Evolutionary conservation across 2,888 invertebrate species (phyloP).

Genomic region (Entomobrya multifasciata): DNA sequence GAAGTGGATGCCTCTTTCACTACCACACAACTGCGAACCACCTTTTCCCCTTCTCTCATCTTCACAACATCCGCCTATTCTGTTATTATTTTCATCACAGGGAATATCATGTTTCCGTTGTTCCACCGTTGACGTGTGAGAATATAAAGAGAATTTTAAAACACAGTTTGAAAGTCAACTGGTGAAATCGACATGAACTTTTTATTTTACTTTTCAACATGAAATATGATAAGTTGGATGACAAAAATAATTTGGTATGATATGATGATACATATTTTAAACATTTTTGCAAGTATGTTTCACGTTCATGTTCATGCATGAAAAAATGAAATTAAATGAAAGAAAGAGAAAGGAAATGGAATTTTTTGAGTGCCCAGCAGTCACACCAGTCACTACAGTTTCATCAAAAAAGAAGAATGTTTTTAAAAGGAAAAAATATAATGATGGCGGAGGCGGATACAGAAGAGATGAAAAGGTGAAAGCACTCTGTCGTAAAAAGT

Average conservation of each 20-base stretch:
- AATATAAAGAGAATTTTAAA: not conserved
- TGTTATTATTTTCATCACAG: not conserved
- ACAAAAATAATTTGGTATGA: too few species aligned
- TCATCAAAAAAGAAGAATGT: not conserved
- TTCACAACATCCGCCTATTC: too few species aligned
- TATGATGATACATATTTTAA: not conserved
- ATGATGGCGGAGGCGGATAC: slow-evolving; percentile 34
- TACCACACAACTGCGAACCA: too few species aligned
- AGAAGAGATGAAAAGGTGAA: slow-evolving; percentile 21
- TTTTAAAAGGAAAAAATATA: not conserved
- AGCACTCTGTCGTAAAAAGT: too few species aligned
- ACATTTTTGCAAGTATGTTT: not conserved
- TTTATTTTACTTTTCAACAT: not conserved
- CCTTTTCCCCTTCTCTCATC: not conserved
- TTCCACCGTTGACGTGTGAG: not conserved
- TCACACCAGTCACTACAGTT: too few species aligned
- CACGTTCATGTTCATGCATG: not conserved
- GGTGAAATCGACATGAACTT: not conserved
- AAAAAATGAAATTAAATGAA: slow-evolving; percentile 27
- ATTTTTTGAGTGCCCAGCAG: not conserved
- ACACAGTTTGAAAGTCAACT: not conserved
- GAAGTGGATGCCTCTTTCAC: not conserved
- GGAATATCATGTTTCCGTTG: not conserved
- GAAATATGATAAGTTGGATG: slow-evolving; percentile 25
- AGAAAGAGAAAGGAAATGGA: slow-evolving; percentile 28